Conservation (phyloP, 1,140 invertebrate species). For the Eupeodes corollae region DNA sequence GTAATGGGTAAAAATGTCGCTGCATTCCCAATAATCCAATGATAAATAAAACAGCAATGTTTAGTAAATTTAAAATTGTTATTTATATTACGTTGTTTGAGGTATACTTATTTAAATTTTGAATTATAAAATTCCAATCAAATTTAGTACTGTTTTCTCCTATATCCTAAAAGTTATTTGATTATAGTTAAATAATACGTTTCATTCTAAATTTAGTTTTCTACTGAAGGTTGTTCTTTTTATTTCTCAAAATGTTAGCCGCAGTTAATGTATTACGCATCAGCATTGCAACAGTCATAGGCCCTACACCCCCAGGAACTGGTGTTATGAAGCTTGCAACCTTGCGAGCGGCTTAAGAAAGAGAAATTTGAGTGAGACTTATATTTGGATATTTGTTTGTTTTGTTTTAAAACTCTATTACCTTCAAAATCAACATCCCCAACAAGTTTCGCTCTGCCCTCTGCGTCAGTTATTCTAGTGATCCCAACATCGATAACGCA, state of each 20-base stretch:
- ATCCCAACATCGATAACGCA: constrained; percentile 77
- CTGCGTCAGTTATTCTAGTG: constrained; percentile 49
- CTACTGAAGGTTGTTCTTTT: not conserved
- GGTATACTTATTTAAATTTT: too few relatives aligned
- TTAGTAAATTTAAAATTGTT: too few relatives aligned
- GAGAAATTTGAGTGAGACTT: constrained; percentile 9
- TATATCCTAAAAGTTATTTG: too few relatives aligned
- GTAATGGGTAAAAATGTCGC: too few relatives aligned
- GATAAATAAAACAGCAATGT: too few relatives aligned
- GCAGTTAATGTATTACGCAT: constrained; percentile 70
- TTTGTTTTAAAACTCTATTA: constrained; percentile 14
- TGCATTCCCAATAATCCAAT: too few relatives aligned
- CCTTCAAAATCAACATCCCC: constrained; percentile 76
- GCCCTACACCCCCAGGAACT: constrained; percentile 79
- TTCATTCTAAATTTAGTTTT: not conserved
- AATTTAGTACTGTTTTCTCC: too few relatives aligned
- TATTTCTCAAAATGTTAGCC: constrained; percentile 35
- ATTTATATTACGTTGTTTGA: too few relatives aligned
- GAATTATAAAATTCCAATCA: too few relatives aligned
- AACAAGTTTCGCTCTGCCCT: constrained; percentile 56
- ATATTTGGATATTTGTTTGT: not conserved
- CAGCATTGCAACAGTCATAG: constrained; percentile 75
- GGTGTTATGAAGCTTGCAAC: constrained; percentile 65
- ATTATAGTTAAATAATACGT: too few relatives aligned
- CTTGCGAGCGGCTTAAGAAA: constrained; percentile 49